These are phyloP conservation scores for Alcedo atthis DNA, from an alignment of 2,797 vertebrate species.

Conservation along the genomic window DNA sequence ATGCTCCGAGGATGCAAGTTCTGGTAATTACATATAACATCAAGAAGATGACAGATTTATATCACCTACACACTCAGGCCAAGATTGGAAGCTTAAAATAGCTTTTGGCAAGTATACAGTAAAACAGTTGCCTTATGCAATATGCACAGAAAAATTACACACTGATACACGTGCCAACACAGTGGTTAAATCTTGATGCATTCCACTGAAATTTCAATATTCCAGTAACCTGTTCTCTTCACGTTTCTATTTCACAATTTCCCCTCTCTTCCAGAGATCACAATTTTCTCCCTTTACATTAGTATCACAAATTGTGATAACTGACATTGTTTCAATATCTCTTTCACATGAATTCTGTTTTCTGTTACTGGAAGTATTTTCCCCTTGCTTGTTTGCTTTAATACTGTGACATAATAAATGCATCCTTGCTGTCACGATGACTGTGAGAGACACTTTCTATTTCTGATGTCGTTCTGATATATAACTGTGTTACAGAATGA, in stretches of 20 bases:
- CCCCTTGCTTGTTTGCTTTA: not conserved
- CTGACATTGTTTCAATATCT: not conserved
- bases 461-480: not conserved
- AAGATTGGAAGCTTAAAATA: not conserved
- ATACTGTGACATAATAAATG: not conserved
- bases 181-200: not conserved
- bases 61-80: not conserved
- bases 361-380: not conserved
- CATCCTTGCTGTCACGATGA: not conserved
- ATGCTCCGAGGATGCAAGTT: not conserved
- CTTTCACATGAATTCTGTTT: not conserved
- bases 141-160: not conserved
- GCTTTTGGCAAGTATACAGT: not conserved
- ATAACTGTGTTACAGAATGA: not conserved
- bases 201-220: constrained; percentile 8
- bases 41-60: not conserved
- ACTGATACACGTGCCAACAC: not conserved
- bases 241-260: not conserved
- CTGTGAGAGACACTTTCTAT: not conserved
- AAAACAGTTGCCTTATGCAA: not conserved
- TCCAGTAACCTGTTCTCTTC: not conserved
- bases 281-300: not conserved
- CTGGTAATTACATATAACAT: not conserved
- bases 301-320: not conserved
- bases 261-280: not conserved